Percentiles rank a stretch among this genome's conserved stretches.
Evolutionary conservation across 2,888 invertebrate species (phyloP).

Genomic region (Encarsia formosa): DNA sequence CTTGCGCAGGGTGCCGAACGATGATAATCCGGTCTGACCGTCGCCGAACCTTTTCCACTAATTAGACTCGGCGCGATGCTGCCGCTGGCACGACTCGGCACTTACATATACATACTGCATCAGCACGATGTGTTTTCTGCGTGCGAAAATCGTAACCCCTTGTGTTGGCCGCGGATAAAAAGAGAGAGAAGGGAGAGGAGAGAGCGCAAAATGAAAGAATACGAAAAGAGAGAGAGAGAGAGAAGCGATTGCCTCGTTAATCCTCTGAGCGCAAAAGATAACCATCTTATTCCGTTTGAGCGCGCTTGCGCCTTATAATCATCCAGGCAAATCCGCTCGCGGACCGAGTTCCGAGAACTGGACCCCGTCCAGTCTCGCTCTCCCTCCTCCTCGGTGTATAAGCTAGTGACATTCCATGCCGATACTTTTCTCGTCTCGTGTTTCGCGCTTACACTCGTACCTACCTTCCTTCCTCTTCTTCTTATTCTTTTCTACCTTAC

Average conservation of each 20-base stretch:
- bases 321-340: conserved; percentile 54
- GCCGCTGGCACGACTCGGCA: too few relatives aligned
- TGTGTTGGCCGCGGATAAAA: conserved; percentile 3
- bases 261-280: conserved; percentile 32
- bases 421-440: conserved; percentile 45
- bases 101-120: too few relatives aligned
- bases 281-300: conserved; percentile 36
- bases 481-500: neutral
- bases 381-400: conserved; percentile 30
- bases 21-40: conserved; percentile 29
- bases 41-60: neutral
- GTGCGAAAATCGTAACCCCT: conserved; percentile 21
- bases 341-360: conserved; percentile 56
- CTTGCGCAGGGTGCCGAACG: too few relatives aligned
- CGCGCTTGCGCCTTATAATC: conserved; percentile 41
- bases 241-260: conserved; percentile 27
- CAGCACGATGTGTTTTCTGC: conserved; percentile 9
- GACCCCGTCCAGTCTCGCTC: conserved; percentile 38
- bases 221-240: conserved; percentile 17
- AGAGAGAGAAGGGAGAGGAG: conserved; percentile 9
- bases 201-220: conserved; percentile 5
- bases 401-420: conserved; percentile 46
- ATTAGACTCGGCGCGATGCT: neutral
- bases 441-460: conserved; percentile 38
- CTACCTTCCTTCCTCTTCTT: too few relatives aligned